Conservation (phyloP, 2,113 vertebrate species). For the Bubo scandiacus region DNA sequence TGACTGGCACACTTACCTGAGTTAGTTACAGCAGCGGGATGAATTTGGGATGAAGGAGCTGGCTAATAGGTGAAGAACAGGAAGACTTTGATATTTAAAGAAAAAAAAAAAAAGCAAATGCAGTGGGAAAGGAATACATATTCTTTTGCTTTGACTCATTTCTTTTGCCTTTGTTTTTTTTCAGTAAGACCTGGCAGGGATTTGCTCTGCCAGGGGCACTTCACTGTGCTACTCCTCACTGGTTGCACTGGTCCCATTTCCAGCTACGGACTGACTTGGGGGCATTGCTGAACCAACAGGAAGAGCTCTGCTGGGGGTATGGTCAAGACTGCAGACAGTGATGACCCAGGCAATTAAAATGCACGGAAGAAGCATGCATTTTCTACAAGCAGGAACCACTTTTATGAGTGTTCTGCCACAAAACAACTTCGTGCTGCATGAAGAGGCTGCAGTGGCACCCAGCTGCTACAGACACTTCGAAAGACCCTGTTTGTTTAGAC, state of each 20-base stretch:
- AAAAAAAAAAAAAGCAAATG: neutral
- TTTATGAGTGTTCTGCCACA: neutral
- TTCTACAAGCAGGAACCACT: neutral
- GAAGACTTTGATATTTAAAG: neutral
- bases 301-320: neutral
- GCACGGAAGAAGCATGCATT: neutral
- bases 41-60: conserved; percentile 13
- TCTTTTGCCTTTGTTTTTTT: neutral
- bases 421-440: neutral
- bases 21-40: conserved; percentile 42
- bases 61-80: neutral
- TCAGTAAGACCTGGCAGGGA: neutral
- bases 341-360: neutral
- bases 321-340: neutral
- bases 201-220: neutral
- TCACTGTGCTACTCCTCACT: neutral
- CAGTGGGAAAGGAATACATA: neutral
- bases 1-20: neutral
- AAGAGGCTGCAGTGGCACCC: neutral
- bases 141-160: neutral
- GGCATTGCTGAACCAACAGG: neutral
- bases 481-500: neutral
- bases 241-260: neutral
- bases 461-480: neutral
- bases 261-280: neutral